Conservation (phyloP, 2,888 invertebrate species). For the Bugula neritina region DNA sequence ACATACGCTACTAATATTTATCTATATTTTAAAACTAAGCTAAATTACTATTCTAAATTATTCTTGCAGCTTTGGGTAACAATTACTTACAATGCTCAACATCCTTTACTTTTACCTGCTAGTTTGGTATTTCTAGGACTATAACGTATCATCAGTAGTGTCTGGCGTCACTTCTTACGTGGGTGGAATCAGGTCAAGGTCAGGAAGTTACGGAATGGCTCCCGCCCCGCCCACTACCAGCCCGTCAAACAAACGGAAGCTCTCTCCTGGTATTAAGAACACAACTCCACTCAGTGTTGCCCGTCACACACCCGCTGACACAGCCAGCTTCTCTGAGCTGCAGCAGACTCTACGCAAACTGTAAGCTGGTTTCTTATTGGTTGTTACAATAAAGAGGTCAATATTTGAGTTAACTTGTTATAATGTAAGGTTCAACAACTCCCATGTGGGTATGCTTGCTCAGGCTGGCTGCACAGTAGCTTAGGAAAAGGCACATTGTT, state of each 20-base stretch:
- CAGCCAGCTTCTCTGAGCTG: background rate
- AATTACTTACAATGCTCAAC: too few relatives aligned
- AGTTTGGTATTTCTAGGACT: background rate
- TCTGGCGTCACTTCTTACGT: slow-evolving; percentile 4
- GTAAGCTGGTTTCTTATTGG: background rate
- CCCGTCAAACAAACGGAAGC: background rate
- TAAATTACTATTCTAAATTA: too few relatives aligned
- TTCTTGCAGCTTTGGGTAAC: too few relatives aligned
- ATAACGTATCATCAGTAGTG: slow-evolving; percentile 23
- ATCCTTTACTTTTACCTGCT: background rate
- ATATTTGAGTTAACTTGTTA: background rate
- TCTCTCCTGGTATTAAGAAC: background rate
- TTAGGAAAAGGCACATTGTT: too few relatives aligned
- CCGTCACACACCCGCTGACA: background rate
- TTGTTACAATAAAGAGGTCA: background rate
- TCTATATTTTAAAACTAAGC: too few relatives aligned
- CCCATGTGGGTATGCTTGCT: too few relatives aligned
- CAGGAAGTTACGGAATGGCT: background rate
- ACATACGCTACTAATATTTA: too few relatives aligned
- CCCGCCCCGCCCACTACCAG: slow-evolving; percentile 2
- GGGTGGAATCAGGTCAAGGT: background rate
- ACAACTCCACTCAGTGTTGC: background rate
- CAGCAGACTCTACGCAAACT: slow-evolving; percentile 7
- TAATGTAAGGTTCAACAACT: too few relatives aligned
- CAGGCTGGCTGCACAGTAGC: too few relatives aligned